These are phyloP conservation scores for Drosophila cognata DNA, from an alignment of 2,888 invertebrate genomes.

Conservation along the genomic window DNA sequence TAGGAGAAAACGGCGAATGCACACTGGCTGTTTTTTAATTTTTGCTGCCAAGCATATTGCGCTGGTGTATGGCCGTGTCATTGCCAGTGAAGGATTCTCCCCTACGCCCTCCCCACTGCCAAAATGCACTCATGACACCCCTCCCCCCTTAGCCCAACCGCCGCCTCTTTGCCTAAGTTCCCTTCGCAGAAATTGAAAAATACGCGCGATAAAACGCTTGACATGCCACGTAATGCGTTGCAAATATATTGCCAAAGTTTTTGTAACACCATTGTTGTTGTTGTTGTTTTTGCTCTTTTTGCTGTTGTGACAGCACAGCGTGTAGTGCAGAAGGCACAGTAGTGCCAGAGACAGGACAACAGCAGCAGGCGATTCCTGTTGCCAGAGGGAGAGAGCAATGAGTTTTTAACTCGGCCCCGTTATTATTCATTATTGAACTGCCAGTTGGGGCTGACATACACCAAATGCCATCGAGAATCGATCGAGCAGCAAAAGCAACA, in stretches of 20 bases:
- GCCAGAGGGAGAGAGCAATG: conserved; percentile 26
- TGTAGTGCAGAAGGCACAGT: conserved; percentile 41
- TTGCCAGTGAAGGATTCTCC: conserved; percentile 24
- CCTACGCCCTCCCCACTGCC: neutral
- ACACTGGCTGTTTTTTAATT: conserved; percentile 55
- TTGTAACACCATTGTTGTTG: conserved; percentile 37
- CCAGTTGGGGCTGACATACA: conserved; percentile 75
- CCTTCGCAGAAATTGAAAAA: conserved; percentile 73
- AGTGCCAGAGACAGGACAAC: conserved; percentile 25
- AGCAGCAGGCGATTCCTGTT: conserved; percentile 15
- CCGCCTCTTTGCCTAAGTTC: conserved; percentile 4
- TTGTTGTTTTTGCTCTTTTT: conserved; percentile 26
- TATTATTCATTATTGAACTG: conserved; percentile 80
- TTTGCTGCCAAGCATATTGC: conserved; percentile 60
- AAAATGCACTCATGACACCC: conserved; percentile 27
- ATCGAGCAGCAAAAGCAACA: conserved; percentile 10
- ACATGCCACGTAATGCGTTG: conserved; percentile 81
- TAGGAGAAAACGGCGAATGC: conserved; percentile 56
- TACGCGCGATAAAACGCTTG: conserved; percentile 81
- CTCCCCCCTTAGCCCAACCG: neutral
- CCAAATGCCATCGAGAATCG: conserved; percentile 61
- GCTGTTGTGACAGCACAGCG: conserved; percentile 73
- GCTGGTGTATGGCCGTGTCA: conserved; percentile 47
- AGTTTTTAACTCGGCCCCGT: conserved; percentile 74
- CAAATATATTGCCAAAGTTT: conserved; percentile 80